These are phyloP conservation scores for Pseudochirops cupreus DNA, from an alignment of 2,797 vertebrate genomes.

Conservation along the genomic window DNA sequence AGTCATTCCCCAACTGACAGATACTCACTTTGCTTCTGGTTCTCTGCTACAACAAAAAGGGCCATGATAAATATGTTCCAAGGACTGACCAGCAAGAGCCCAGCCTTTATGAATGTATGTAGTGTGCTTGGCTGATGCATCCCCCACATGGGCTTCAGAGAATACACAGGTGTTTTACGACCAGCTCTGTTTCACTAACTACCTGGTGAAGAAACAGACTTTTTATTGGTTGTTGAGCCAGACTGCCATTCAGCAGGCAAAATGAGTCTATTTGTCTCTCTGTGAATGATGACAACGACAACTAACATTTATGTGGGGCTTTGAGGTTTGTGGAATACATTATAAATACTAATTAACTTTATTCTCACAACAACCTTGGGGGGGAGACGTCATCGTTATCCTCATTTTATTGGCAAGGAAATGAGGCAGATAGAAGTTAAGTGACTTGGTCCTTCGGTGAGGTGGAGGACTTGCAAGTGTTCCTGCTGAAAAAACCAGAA, in stretches of 20 bases:
- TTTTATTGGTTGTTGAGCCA: too few species aligned
- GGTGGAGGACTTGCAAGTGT: too few species aligned
- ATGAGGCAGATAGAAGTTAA: too few species aligned
- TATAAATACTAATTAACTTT: neutral
- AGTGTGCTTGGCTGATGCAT: neutral
- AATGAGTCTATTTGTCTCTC: too few species aligned
- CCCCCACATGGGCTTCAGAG: neutral
- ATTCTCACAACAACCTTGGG: neutral
- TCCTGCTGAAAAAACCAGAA: too few species aligned
- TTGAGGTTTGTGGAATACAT: too few species aligned
- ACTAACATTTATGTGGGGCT: too few species aligned
- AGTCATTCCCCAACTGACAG: too few species aligned
- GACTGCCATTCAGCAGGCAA: too few species aligned
- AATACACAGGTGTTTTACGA: neutral
- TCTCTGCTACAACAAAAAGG: neutral
- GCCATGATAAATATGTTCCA: neutral
- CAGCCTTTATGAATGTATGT: neutral
- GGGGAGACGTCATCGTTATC: neutral
- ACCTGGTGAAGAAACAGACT: too few species aligned
- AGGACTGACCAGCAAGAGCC: neutral
- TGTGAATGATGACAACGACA: too few species aligned
- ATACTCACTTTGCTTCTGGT: neutral
- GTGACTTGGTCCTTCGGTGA: too few species aligned
- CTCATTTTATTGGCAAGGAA: neutral
- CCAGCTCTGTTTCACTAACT: neutral